Evolutionary conservation across 2,797 vertebrate genomes (phyloP), one percentile per base, ranked within the genome.

Genomic region (Champsocephalus esox): DNA sequence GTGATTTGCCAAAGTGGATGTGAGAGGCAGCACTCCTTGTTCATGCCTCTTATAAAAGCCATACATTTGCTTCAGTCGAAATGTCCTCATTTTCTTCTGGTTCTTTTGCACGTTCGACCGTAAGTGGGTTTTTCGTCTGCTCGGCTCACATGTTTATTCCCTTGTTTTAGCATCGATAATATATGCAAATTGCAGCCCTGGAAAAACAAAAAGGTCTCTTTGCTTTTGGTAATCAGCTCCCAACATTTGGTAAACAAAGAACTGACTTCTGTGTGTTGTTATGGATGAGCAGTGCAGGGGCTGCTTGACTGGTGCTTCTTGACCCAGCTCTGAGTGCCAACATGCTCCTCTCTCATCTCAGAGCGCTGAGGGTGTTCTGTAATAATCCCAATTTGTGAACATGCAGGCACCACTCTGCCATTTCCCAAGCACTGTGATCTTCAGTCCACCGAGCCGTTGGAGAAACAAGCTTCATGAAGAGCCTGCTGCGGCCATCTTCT

Each of bases 321-420:
- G 86, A 90, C 82, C 88, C 75, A 54, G 51, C 78, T 61, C 72
- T 24, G 48, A 79, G 79, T 68, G 75, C 62, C 75, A 81, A 86
- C 83, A 85, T 71, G 78, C 75, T 82, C 72, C 64, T 80, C 70
- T 79, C 87, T 90, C 82, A 87, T 90, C 88, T 87, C 67, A 90
- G 56, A 14, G 71, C 68, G 21, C 77, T 2, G 46, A 78, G 52
- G 77, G 61, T 81, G 77, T 76, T 83, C 79, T 71, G 82, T 86
- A 90, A 92, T 88, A 83, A 92, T 88, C 75, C 80, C 83, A 88
- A 88, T 92, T 90, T 88, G 74, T 48, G 68, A 86, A 84, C 81
- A 75, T 66, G 72, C 70, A 52, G 48, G 44, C 6, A 11, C 81
- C 79, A 74, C 76, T 85, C 74, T 61, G 50, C 68, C 72, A 28